Evolutionary conservation across 1,140 invertebrate species (phyloP).

Genomic region (Bombus pascuorum): DNA sequence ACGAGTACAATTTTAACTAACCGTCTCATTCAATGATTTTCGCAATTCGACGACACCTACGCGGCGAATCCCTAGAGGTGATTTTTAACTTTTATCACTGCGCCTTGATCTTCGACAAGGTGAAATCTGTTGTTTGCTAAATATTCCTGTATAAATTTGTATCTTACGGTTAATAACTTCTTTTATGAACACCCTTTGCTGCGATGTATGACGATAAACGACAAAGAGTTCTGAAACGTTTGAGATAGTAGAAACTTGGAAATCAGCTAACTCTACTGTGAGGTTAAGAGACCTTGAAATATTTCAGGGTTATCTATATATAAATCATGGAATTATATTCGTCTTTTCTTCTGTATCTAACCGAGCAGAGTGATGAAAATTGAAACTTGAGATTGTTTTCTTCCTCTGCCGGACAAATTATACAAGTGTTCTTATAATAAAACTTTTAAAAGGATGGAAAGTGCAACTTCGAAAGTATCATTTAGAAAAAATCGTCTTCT

Average conservation of each 20-base stretch:
- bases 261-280: not conserved
- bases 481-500: too few species aligned
- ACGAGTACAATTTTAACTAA: conserved; percentile 58
- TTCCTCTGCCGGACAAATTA: not conserved
- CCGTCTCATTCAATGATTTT: conserved; percentile 57
- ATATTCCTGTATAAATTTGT: not conserved
- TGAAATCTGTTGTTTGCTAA: not conserved
- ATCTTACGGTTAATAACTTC: not conserved
- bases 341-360: not conserved
- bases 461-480: rapidly evolving
- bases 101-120: conserved; percentile 48
- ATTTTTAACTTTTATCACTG: conserved; percentile 13
- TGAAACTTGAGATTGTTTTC: not conserved
- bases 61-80: not conserved
- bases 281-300: not conserved
- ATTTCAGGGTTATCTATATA: not conserved
- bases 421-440: too few species aligned
- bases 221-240: not conserved
- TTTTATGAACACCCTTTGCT: too few species aligned
- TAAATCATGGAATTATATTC: not conserved
- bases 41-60: conserved; percentile 17
- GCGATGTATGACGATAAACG: not conserved
- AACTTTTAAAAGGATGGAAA: too few species aligned
- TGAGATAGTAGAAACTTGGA: not conserved
- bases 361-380: not conserved